Evolutionary conservation across 2,113 vertebrate genomes (phyloP).

Genomic region (Otus sunia): DNA sequence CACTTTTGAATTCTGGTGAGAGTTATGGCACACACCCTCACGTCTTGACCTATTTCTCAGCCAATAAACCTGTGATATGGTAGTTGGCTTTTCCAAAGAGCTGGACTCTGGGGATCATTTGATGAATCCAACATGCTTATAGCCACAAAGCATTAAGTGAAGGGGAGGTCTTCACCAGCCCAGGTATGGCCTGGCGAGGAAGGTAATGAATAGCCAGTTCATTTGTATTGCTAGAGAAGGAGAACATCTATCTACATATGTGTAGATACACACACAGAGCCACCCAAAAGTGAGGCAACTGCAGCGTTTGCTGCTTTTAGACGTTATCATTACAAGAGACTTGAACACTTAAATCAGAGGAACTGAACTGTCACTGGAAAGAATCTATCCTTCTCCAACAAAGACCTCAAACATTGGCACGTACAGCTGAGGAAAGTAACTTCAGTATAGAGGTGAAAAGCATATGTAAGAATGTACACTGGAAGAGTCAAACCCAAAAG

Average conservation of each 20-base stretch:
- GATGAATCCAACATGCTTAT: background rate
- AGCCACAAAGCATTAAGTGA: background rate
- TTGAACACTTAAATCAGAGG: background rate
- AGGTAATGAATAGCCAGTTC: background rate
- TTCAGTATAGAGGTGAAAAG: background rate
- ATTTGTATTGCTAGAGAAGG: background rate
- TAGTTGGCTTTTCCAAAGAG: background rate
- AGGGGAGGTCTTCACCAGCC: background rate
- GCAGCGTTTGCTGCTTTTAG: background rate
- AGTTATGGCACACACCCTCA: background rate
- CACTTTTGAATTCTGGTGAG: background rate
- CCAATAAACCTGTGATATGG: background rate
- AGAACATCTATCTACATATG: background rate
- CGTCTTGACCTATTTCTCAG: background rate
- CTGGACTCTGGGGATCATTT: background rate
- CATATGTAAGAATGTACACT: rapidly evolving
- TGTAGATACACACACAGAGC: background rate
- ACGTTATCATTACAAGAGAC: background rate
- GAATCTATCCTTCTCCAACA: rapidly evolving
- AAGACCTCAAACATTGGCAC: background rate
- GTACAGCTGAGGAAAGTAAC: background rate
- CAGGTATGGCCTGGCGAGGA: background rate
- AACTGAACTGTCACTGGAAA: background rate
- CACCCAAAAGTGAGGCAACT: background rate
- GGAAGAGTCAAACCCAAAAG: background rate